phyloP scores from a whole-genome alignment of 2,797 vertebrate species.

The Spatula versicolor region DNA sequence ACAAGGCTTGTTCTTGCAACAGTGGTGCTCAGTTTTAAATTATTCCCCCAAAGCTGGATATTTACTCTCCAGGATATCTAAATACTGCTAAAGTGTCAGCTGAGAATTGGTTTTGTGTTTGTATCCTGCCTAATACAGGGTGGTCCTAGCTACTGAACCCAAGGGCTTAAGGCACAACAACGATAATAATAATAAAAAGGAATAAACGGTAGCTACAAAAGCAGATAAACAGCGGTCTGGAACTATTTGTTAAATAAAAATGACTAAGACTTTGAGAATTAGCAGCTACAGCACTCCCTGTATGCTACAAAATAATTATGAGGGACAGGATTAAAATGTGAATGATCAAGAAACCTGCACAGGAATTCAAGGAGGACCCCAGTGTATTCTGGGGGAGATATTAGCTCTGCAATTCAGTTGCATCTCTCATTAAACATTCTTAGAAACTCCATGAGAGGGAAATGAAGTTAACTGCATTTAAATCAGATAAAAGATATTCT shows the following conservation, averaged over 20 bases:
- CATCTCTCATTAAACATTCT: not conserved
- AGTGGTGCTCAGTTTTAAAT: not conserved
- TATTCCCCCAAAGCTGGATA: not conserved
- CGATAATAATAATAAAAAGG: not conserved
- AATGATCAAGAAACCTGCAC: not conserved
- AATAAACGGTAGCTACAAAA: not conserved
- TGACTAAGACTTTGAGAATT: not conserved
- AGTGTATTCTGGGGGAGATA: not conserved
- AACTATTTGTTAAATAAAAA: not conserved
- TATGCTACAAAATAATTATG: not conserved
- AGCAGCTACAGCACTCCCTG: not conserved
- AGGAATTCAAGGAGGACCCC: not conserved
- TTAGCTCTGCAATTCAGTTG: not conserved
- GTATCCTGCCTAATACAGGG: not conserved
- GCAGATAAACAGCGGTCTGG: not conserved
- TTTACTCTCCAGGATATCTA: not conserved
- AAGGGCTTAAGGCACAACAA: not conserved
- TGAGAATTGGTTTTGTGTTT: not conserved
- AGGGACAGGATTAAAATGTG: not conserved
- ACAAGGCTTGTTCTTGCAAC: not conserved
- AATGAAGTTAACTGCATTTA: slow-evolving; percentile 1
- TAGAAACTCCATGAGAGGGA: slow-evolving; percentile 7
- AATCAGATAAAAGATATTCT: slow-evolving; percentile 18
- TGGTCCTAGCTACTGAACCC: not conserved
- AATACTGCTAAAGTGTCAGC: not conserved